Evolutionary conservation across 2,113 vertebrate species (phyloP).

Genomic region (Austrofundulus limnaeus): DNA sequence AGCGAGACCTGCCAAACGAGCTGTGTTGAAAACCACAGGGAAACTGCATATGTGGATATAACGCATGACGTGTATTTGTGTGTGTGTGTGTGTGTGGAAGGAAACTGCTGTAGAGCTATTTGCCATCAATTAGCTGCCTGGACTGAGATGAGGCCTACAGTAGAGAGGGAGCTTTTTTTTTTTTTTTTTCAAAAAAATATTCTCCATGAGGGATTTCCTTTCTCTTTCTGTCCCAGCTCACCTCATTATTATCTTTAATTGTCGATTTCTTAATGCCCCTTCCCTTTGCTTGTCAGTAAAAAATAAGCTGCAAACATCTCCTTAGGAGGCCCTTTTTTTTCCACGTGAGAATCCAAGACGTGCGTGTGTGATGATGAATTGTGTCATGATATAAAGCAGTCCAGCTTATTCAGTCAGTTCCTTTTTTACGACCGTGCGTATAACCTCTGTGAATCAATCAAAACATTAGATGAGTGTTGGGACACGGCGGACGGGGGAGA

Average conservation of each 20-base stretch:
- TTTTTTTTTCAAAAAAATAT: too few relatives aligned
- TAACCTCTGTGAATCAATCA: slow-evolving; percentile 68
- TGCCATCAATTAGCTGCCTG: slow-evolving; percentile 78
- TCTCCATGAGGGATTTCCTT: slow-evolving; percentile 57
- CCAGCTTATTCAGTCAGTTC: slow-evolving; percentile 63
- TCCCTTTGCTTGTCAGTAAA: slow-evolving; percentile 41
- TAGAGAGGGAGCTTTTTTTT: slow-evolving; percentile 54
- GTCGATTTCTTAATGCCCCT: slow-evolving; percentile 47
- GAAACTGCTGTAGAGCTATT: slow-evolving; percentile 73
- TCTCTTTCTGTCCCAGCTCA: slow-evolving; percentile 49
- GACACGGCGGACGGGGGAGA: slow-evolving; percentile 54
- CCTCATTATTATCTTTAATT: slow-evolving; percentile 62
- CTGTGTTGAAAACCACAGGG: slow-evolving; percentile 77
- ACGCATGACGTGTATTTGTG: slow-evolving; percentile 65
- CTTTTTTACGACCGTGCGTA: slow-evolving; percentile 60
- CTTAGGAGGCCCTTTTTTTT: slow-evolving; percentile 31
- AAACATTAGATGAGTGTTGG: slow-evolving; percentile 67
- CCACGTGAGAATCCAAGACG: slow-evolving; percentile 17
- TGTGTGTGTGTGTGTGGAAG: slow-evolving; percentile 35
- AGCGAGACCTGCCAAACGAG: slow-evolving; percentile 76
- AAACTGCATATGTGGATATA: slow-evolving; percentile 77
- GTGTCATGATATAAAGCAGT: slow-evolving; percentile 70
- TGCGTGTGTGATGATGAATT: slow-evolving; percentile 61
- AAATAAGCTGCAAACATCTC: slow-evolving; percentile 49
- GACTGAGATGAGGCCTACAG: slow-evolving; percentile 63